These are phyloP conservation scores for Trichosurus vulpecula DNA, from an alignment of 2,797 vertebrate genomes.

Conservation along the genomic window DNA sequence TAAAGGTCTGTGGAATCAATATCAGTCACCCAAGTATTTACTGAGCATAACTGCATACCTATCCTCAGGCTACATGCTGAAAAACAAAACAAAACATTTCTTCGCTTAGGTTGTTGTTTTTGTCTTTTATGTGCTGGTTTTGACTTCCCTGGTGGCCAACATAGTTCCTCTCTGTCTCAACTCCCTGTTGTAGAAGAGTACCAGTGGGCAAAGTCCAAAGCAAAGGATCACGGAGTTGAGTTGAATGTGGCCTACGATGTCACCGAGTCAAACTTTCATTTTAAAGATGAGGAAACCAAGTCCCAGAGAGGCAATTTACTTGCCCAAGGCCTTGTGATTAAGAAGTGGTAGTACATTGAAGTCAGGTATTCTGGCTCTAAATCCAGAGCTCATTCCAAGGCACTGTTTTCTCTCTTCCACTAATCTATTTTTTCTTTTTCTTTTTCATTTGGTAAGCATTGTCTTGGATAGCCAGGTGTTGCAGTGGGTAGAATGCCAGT, in stretches of 20 bases:
- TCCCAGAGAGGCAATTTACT: background rate
- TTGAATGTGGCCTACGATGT: background rate
- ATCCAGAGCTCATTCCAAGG: background rate
- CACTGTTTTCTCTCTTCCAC: background rate
- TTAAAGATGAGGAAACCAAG: background rate
- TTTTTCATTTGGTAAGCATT: background rate
- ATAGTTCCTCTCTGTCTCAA: background rate
- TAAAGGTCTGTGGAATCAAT: background rate
- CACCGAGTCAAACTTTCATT: background rate
- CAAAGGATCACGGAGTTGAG: background rate
- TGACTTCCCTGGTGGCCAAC: background rate
- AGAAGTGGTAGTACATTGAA: background rate
- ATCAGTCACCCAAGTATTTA: background rate
- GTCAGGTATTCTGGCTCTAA: background rate
- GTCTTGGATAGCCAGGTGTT: background rate
- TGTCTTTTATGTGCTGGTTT: background rate
- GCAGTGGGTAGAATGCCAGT: background rate
- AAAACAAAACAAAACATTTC: background rate
- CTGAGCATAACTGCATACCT: background rate
- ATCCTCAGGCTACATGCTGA: background rate
- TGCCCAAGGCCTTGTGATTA: background rate
- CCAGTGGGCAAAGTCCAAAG: background rate
- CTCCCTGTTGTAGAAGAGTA: background rate
- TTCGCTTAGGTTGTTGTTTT: background rate
- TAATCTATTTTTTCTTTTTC: background rate